Percentiles rank a stretch among this genome's conserved stretches.
phyloP scores from a whole-genome alignment of 2,113 vertebrate genomes.

The Chloropsis cyanopogon region DNA sequence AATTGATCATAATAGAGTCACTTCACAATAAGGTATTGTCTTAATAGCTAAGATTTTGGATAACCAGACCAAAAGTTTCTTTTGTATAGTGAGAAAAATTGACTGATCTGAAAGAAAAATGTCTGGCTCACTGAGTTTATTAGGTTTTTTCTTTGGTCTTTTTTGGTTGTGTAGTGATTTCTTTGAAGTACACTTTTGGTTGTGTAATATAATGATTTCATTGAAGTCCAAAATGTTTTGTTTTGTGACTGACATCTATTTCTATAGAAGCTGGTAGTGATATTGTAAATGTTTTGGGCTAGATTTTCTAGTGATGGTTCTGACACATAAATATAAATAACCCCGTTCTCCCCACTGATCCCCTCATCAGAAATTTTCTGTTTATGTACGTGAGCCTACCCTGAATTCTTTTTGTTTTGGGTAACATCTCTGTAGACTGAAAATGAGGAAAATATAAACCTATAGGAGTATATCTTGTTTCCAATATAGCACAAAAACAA shows the following conservation, averaged over 20 bases:
- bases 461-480: neutral
- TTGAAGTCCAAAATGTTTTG: neutral
- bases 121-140: neutral
- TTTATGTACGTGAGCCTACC: neutral
- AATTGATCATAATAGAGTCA: neutral
- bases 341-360: accelerated
- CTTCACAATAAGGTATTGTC: neutral
- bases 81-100: neutral
- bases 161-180: neutral
- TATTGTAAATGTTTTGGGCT: neutral
- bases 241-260: neutral
- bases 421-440: neutral
- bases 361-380: neutral
- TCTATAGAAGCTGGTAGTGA: neutral
- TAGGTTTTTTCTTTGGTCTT: neutral
- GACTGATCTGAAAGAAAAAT: neutral
- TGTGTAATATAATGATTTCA: neutral
- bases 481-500: neutral
- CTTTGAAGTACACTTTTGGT: neutral
- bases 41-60: neutral
- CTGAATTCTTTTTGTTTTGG: neutral
- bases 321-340: neutral
- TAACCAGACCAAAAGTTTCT: neutral
- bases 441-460: neutral
- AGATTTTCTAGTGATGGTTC: neutral